Evolutionary conservation across 2,888 invertebrate species (phyloP), one percentile per base, ranked within the genome.

Genomic region (Ichneumoninae sp.): DNA sequence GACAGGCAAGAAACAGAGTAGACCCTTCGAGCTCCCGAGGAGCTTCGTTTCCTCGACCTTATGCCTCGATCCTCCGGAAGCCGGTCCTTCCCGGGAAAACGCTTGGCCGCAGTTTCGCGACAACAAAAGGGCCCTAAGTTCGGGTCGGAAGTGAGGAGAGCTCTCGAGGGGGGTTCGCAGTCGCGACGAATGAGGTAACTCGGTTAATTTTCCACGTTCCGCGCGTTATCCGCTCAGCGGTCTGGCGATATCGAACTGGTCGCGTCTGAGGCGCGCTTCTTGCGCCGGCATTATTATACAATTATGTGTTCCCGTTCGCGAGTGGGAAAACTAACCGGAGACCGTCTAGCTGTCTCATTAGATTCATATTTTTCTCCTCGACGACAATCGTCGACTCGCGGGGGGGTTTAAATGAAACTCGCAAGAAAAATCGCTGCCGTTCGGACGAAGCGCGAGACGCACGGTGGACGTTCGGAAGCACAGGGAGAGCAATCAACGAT

Each of bases 141-240:
- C 66, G 65, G 84, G 75, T 71, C 82, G 82, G 81, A 76, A 82
- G 77, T 65, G 71, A 66, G 77, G 71, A 77, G 85, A 87, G 87
- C 88, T 76, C 57, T 26, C 33, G 57, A 54, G 88, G 88, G 88
- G 89, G 88, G 90, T 91, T 90, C 90, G 88, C 8, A 36, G 16
- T 16, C n/a, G 47, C 16, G 10, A 86, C 87, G 88, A 89, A 90
- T 89, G 90, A 91, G 92, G 44, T 16, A 91, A 91, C 91, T 91
- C 90, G 89, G 89, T 90, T 91, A 91, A 92, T 92, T 91, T 91
- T 90, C 90, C 90, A 90, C 89, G 87, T 89, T 89, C 88, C 89
- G 89, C 90, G 4, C 57, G 22, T 57, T 57, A 57, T 57, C 54
- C 22, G 44, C 16, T 47, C 3, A 16, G 44, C 44, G 44, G 0